These are phyloP conservation scores for Bos javanicus DNA, from an alignment of 2,113 vertebrate species.

Conservation along the genomic window DNA sequence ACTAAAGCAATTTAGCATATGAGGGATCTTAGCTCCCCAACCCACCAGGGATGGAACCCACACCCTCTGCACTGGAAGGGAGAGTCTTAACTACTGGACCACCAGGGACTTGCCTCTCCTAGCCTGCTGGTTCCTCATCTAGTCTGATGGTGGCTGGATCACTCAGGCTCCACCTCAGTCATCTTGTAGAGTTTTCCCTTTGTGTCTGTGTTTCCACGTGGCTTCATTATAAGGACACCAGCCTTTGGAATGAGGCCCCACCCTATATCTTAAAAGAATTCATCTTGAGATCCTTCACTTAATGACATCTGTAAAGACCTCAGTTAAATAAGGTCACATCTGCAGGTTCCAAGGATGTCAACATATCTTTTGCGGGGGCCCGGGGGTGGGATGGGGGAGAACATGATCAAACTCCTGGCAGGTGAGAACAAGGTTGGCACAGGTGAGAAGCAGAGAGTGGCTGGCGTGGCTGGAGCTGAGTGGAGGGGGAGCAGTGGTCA, in stretches of 20 bases:
- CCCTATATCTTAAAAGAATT: not conserved
- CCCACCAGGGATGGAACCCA: not conserved
- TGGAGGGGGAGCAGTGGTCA: not conserved
- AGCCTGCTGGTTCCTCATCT: not conserved
- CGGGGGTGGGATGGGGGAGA: not conserved
- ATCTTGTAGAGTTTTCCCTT: not conserved
- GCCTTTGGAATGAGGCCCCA: not conserved
- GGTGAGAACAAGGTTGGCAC: not conserved
- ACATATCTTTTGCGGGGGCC: rapidly evolving
- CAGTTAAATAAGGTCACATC: not conserved
- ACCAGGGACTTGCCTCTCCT: not conserved
- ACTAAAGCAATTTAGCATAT: not conserved
- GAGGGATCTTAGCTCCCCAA: not conserved
- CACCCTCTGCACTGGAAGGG: not conserved
- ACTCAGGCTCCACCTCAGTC: too few relatives aligned
- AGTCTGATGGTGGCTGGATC: not conserved
- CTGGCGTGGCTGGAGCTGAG: too few relatives aligned
- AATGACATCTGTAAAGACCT: not conserved
- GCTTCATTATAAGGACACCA: not conserved
- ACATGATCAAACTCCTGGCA: not conserved
- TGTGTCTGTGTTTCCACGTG: not conserved
- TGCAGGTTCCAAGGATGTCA: not conserved
- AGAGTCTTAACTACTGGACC: not conserved
- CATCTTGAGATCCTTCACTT: not conserved
- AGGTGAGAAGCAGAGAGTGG: not conserved